Evolutionary conservation across 2,888 invertebrate genomes (phyloP), one percentile per base, ranked within the genome.

Genomic region (Catocala sponsa): DNA sequence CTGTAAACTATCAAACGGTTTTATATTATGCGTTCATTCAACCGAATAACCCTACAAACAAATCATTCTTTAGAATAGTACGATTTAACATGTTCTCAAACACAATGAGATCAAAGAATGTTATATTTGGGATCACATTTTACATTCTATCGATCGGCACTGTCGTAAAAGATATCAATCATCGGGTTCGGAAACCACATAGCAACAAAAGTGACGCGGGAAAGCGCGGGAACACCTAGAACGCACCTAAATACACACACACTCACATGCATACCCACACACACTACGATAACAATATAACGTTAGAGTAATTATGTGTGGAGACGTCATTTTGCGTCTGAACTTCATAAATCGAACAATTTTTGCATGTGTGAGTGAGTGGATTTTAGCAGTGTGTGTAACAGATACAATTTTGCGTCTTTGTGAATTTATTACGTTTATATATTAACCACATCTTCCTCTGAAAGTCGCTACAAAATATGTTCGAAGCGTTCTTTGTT

Each of bases 41-140:
- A 42, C 44, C 35, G 42, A 0, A n/a, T 7, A 49, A 55, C 25
- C 11, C 11, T 25, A 25, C 4, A 25, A 25, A 25, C 25, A 2
- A 25, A 61, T 50, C 43, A 55, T 42, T 32, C 41, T 44, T 50
- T 38, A 46, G 32, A 55, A 49, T 38, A 60, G 35, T 44, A 48
- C 38, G 25, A 32, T n/a, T 53, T 12, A 25, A 38, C n/a, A 11
- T 7, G n/a, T 35, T 6, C 25, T 41, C 25, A 52, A 51, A 59
- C 44, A 54, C n/a, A 49, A 47, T 35, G 11, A 42, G 52, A 54
- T 54, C 25, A 54, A 48, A 49, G 53, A 7, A 33, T 25, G 1
- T 25, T 25, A 13, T 10, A 43, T 15, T n/a, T 13, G 5, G 13
- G 6, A 35, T 47, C 10, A 47, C 25, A 25, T 48, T 41, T 11